phyloP scores from a whole-genome alignment of 2,888 invertebrate species.

The Sarcophaga rosellei region DNA sequence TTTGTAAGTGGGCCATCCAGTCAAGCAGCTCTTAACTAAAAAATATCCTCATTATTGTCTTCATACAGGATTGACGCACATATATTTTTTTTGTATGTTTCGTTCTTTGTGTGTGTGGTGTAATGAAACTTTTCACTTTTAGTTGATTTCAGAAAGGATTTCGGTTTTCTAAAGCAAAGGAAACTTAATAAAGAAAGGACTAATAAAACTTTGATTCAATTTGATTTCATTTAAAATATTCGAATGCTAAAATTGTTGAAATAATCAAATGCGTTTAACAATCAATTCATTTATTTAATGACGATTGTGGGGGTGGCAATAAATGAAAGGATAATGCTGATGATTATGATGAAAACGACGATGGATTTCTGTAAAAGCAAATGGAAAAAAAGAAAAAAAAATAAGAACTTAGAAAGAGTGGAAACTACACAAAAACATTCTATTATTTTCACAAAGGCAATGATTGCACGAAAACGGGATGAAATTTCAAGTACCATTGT shows the following conservation, averaged over 20 bases:
- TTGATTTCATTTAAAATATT: slow-evolving; percentile 42
- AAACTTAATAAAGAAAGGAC: neutral
- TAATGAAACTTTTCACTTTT: too few relatives aligned
- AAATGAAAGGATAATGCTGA: slow-evolving; percentile 18
- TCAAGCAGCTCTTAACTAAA: too few relatives aligned
- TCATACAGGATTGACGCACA: too few relatives aligned
- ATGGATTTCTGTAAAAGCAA: neutral
- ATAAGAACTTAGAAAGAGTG: slow-evolving; percentile 3
- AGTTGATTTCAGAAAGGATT: too few relatives aligned
- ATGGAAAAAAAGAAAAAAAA: neutral
- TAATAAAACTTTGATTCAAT: slow-evolving; percentile 63
- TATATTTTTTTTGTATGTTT: too few relatives aligned
- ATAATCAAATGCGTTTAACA: slow-evolving; percentile 53
- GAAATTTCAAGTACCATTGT: slow-evolving; percentile 17
- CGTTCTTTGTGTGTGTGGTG: too few relatives aligned
- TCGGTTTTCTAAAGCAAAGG: neutral
- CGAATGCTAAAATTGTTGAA: slow-evolving; percentile 45
- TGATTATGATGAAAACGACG: slow-evolving; percentile 41
- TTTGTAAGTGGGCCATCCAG: too few relatives aligned
- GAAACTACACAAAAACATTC: slow-evolving; percentile 19
- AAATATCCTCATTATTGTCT: too few relatives aligned
- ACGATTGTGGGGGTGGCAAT: slow-evolving; percentile 31
- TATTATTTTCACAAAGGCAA: slow-evolving; percentile 45
- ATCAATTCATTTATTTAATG: slow-evolving; percentile 62
- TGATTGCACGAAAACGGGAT: slow-evolving; percentile 40